phyloP scores from a whole-genome alignment of 2,888 invertebrate genomes.

The Thecocarcelia acutangulata region DNA sequence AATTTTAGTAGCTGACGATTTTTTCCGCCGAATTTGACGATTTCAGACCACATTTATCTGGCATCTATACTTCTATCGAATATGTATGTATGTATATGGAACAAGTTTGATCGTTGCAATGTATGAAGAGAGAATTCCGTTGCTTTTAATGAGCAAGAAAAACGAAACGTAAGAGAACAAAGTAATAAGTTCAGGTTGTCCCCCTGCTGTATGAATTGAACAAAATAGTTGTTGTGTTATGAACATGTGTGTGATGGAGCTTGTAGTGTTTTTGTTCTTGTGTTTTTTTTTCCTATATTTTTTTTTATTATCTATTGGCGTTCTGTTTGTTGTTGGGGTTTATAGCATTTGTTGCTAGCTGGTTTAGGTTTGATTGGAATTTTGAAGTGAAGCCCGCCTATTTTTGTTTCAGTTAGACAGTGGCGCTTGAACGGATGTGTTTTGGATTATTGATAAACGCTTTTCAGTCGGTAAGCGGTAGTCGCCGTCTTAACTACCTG shows the following conservation, averaged over 20 bases:
- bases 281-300: background rate
- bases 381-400: constrained; percentile 70
- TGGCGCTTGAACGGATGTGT: constrained; percentile 70
- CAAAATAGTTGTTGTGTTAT: background rate
- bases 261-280: constrained; percentile 6
- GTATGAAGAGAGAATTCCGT: background rate
- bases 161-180: background rate
- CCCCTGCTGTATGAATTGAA: constrained; percentile 1
- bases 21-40: too few species aligned
- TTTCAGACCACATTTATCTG: too few species aligned
- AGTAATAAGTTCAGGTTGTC: background rate
- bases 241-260: constrained; percentile 14
- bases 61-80: too few species aligned
- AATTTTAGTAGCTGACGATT: too few species aligned
- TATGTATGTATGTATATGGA: background rate
- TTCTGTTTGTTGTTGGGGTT: constrained; percentile 10
- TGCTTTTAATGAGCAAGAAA: background rate
- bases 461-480: constrained; percentile 44
- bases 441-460: constrained; percentile 32
- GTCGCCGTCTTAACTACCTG: constrained; percentile 42
- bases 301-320: constrained; percentile 7
- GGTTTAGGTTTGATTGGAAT: constrained; percentile 56
- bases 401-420: constrained; percentile 69
- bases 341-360: constrained; percentile 31
- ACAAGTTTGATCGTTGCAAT: constrained; percentile 14